A percentile compares a stretch with the other conserved stretches of the same genome.
Conservation (phyloP, 2,888 invertebrate genomes). For the Parnassius mnemosyne region DNA sequence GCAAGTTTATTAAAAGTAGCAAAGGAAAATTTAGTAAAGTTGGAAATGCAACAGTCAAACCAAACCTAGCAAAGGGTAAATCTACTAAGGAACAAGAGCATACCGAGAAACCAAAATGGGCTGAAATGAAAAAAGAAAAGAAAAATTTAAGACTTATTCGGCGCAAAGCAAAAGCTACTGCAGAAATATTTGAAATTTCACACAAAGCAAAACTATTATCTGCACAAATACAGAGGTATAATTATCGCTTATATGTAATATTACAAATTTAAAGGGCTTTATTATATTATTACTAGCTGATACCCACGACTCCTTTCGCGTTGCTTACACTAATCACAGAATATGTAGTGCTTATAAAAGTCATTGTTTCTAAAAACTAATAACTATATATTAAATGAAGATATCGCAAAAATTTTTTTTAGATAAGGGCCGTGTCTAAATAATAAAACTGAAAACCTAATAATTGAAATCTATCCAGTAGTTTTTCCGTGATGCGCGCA, state of each 20-base stretch:
- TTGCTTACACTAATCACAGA: too few species aligned
- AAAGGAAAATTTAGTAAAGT: slow-evolving; percentile 31
- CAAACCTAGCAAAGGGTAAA: slow-evolving; percentile 38
- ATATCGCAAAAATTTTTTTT: too few species aligned
- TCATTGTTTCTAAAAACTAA: too few species aligned
- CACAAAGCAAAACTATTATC: slow-evolving; percentile 69
- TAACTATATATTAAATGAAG: too few species aligned
- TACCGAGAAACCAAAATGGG: slow-evolving; percentile 83
- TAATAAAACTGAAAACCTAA: too few species aligned
- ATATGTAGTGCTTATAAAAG: too few species aligned
- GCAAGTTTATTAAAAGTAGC: slow-evolving; percentile 27
- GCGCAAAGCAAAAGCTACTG: slow-evolving; percentile 80
- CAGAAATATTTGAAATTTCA: slow-evolving; percentile 69
- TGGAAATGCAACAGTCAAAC: slow-evolving; percentile 34
- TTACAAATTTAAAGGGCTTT: too few species aligned
- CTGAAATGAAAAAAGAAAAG: slow-evolving; percentile 86
- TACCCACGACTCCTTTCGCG: too few species aligned
- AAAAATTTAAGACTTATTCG: slow-evolving; percentile 84
- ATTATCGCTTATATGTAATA: slow-evolving; percentile 9
- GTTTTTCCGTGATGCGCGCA: too few species aligned
- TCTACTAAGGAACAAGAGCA: slow-evolving; percentile 44
- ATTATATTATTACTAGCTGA: too few species aligned
- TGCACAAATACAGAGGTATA: slow-evolving; percentile 69
- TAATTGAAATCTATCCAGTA: too few species aligned
- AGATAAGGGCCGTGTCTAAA: too few species aligned